Evolutionary conservation across 2,797 vertebrate genomes (phyloP).

Genomic region (Fundulus diaphanus): DNA sequence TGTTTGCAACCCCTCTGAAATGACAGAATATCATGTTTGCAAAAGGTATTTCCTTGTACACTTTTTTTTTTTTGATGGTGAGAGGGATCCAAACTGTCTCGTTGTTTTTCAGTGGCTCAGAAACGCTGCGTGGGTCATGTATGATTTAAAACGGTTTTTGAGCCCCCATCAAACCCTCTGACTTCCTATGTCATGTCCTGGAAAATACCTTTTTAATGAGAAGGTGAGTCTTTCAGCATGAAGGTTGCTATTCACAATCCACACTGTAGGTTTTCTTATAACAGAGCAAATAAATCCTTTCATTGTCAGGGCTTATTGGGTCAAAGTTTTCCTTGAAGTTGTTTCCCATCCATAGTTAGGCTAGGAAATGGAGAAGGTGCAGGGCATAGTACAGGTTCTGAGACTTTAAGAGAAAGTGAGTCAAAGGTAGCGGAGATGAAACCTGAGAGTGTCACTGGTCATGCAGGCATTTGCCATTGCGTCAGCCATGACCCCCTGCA

Average conservation of each 20-base stretch:
- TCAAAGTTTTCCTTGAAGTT: background rate
- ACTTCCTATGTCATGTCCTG: background rate
- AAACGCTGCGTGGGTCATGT: too few species aligned
- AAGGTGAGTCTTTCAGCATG: background rate
- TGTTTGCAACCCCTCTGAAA: background rate
- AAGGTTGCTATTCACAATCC: background rate
- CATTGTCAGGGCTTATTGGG: background rate
- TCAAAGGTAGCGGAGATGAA: slow-evolving; percentile 46
- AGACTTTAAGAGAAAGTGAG: slow-evolving; percentile 18
- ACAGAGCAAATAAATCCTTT: background rate
- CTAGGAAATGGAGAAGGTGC: background rate
- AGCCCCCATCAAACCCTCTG: background rate
- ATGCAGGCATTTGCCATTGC: background rate
- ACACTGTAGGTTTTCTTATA: background rate
- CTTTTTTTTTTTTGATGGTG: too few species aligned
- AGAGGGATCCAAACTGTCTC: too few species aligned
- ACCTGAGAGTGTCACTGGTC: slow-evolving; percentile 48
- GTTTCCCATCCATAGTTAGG: background rate
- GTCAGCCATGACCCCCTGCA: slow-evolving; percentile 7
- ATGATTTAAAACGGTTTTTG: background rate
- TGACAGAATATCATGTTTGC: too few species aligned
- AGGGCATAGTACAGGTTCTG: background rate
- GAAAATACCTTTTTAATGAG: background rate
- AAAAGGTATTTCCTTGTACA: too few species aligned
- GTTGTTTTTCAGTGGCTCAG: too few species aligned